These are phyloP conservation scores for Araneus ventricosus DNA, from an alignment of 1,140 invertebrate genomes.

Conservation along the genomic window DNA sequence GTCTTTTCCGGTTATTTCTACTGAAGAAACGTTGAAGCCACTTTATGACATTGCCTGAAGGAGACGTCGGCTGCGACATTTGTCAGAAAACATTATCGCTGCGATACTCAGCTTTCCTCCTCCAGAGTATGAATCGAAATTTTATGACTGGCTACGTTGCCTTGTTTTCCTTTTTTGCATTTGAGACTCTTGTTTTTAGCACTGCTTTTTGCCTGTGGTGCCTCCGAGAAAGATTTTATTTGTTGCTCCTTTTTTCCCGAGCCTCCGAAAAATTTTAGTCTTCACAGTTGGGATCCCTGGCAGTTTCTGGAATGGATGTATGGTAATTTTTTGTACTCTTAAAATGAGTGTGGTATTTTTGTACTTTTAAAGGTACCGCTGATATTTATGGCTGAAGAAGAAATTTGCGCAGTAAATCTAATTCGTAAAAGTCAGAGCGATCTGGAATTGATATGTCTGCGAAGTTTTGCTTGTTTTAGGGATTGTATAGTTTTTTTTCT, in stretches of 20 bases:
- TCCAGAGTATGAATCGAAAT: conserved; percentile 15
- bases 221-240: not conserved
- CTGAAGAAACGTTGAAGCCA: conserved; percentile 24
- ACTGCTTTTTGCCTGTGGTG: not conserved
- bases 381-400: not conserved
- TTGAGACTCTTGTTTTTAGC: conserved; percentile 22
- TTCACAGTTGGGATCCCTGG: not conserved
- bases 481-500: too few relatives aligned
- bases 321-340: not conserved
- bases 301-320: conserved; percentile 10
- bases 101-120: not conserved
- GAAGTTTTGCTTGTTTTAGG: too few relatives aligned
- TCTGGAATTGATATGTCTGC: not conserved
- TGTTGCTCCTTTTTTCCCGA: not conserved
- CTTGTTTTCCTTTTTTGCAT: conserved; percentile 34
- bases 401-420: not conserved
- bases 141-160: conserved; percentile 28
- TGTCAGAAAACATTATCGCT: conserved; percentile 37
- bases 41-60: conserved; percentile 33
- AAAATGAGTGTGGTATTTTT: not conserved
- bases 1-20: conserved; percentile 34
- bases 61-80: conserved; percentile 33
- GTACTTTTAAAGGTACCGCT: not conserved
- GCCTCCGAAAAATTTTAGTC: not conserved
- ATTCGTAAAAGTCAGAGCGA: not conserved